Conservation (phyloP, 2,888 invertebrate genomes). For the Pollenia labialis region DNA sequence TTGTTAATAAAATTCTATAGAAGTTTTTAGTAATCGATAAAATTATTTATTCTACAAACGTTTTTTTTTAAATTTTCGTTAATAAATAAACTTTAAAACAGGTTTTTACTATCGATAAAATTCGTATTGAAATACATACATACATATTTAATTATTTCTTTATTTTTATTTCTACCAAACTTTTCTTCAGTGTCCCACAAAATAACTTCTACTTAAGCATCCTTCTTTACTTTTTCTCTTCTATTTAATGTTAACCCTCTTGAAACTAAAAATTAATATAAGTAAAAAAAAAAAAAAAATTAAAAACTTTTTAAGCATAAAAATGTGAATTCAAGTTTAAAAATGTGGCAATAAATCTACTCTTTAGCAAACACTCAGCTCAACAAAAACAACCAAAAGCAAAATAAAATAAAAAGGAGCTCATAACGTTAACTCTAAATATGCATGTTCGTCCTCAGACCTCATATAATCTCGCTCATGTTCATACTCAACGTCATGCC, state of each 20-base stretch:
- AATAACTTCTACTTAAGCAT: constrained; percentile 1
- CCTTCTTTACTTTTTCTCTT: neutral
- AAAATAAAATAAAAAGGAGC: constrained; percentile 8
- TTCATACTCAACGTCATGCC: constrained; percentile 41
- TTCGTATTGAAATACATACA: no score
- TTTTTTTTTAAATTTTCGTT: no score
- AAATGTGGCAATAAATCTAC: constrained; percentile 81
- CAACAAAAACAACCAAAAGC: constrained; percentile 5
- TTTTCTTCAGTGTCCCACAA: constrained; percentile 1
- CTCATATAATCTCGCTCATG: constrained; percentile 35
- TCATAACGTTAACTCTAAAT: constrained; percentile 35
- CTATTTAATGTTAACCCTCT: constrained; percentile 24
- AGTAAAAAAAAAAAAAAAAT: neutral
- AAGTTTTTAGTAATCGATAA: no score
- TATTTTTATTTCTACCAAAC: neutral
- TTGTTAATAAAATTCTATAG: no score
- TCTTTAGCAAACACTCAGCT: constrained; percentile 29
- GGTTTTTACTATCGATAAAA: no score
- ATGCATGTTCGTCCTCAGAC: constrained; percentile 31
- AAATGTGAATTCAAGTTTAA: constrained; percentile 59
- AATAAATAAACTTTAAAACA: no score
- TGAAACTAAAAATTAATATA: constrained; percentile 26
- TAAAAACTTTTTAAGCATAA: constrained; percentile 25
- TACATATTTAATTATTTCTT: no score
- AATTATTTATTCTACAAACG: no score